Conservation (phyloP, 1,140 invertebrate species). For the Probaryconus sp. region DNA sequence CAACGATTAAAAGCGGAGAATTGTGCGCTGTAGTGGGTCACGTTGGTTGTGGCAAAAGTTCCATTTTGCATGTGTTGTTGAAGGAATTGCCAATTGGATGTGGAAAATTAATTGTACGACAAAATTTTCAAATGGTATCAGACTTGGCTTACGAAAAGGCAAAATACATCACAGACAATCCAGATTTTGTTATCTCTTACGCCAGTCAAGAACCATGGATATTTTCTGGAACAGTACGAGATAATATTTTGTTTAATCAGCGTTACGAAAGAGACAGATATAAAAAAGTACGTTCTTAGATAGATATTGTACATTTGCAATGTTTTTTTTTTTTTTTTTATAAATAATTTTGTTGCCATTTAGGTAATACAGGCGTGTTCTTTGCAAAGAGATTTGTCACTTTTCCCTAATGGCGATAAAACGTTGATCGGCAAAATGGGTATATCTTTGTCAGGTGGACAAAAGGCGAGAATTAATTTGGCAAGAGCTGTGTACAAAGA, state of each 20-base stretch:
- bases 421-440: conserved; percentile 91
- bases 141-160: conserved; percentile 60
- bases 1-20: conserved; percentile 78
- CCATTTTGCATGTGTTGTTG: conserved; percentile 84
- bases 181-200: conserved; percentile 83
- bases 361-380: conserved; percentile 83
- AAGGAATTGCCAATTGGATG: conserved; percentile 83
- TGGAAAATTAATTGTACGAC: conserved; percentile 81
- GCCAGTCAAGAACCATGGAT: conserved; percentile 88
- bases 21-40: conserved; percentile 83
- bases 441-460: conserved; percentile 90
- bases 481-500: conserved; percentile 86
- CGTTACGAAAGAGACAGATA: conserved; percentile 83
- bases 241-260: conserved; percentile 91
- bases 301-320: no score
- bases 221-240: conserved; percentile 82
- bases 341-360: not conserved
- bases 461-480: conserved; percentile 90
- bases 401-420: conserved; percentile 88
- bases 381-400: conserved; percentile 85
- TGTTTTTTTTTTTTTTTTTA: no score
- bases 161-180: conserved; percentile 54
- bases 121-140: conserved; percentile 9
- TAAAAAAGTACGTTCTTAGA: conserved; percentile 76
- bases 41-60: conserved; percentile 89